phyloP scores from a whole-genome alignment of 2,113 vertebrate species.

The Centropristis striata region DNA sequence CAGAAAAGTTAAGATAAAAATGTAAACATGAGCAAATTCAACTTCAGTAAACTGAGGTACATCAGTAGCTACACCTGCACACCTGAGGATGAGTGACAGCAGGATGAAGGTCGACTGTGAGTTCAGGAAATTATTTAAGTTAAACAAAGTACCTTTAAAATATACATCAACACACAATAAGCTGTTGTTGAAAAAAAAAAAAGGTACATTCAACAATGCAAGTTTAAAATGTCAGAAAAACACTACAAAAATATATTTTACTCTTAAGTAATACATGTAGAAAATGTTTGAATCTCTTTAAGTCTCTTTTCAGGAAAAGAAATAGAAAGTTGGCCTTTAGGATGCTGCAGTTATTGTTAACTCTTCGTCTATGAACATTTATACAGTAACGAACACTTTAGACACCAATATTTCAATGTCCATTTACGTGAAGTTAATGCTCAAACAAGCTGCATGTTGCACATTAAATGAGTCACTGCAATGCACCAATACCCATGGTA shows the following conservation, averaged over 20 bases:
- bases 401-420: neutral
- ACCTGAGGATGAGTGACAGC: slow-evolving; percentile 58
- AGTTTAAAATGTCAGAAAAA: slow-evolving; percentile 14
- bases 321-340: neutral
- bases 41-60: slow-evolving; percentile 32
- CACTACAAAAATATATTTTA: slow-evolving; percentile 34
- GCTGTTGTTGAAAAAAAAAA: neutral
- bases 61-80: slow-evolving; percentile 3
- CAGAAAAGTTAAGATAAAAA: slow-evolving; percentile 14
- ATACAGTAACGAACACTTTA: neutral
- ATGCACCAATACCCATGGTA: slow-evolving; percentile 3
- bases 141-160: slow-evolving; percentile 26
- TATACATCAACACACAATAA: slow-evolving; percentile 24
- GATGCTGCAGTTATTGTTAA: neutral
- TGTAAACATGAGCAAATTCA: slow-evolving; percentile 57
- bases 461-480: neutral
- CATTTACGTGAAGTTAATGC: neutral
- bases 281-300: slow-evolving; percentile 30
- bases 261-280: slow-evolving; percentile 3
- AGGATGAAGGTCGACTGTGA: slow-evolving; percentile 7
- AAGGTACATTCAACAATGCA: slow-evolving; percentile 11
- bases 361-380: neutral
- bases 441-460: slow-evolving; percentile 1
- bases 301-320: slow-evolving; percentile 10
- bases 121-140: slow-evolving; percentile 28